Conservation (phyloP, 2,797 vertebrate species). For the Phrynocephalus forsythii region DNA sequence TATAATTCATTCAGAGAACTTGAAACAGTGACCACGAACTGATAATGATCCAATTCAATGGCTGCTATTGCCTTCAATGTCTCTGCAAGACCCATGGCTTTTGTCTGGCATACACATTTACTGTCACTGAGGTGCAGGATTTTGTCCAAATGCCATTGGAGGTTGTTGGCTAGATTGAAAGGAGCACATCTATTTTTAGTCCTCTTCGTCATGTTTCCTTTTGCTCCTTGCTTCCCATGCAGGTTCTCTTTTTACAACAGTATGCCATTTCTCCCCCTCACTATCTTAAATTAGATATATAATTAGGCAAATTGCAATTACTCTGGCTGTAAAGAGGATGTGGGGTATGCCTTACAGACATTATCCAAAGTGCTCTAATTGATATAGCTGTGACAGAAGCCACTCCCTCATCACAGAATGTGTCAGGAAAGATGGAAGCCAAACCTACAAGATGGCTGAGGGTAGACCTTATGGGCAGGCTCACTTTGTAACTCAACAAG, state of each 20-base stretch:
- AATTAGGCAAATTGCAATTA: background rate
- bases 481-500: background rate
- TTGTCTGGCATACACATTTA: background rate
- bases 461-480: too few species aligned
- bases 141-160: background rate
- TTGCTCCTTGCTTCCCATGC: constrained; percentile 1
- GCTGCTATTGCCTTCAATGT: background rate
- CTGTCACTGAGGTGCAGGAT: background rate
- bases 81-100: constrained; percentile 16
- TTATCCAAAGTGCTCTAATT: background rate
- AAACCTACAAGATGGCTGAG: background rate
- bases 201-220: background rate
- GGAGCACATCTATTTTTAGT: background rate
- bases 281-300: background rate
- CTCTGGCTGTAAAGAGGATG: background rate
- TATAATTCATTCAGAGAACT: constrained; percentile 38
- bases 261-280: background rate
- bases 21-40: background rate
- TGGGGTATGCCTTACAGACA: background rate
- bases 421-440: background rate
- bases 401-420: background rate
- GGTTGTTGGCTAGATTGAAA: background rate
- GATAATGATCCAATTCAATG: background rate
- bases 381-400: background rate
- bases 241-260: constrained; percentile 21